phyloP scores from a whole-genome alignment of 2,888 invertebrate species.

The Pomacea canaliculata region DNA sequence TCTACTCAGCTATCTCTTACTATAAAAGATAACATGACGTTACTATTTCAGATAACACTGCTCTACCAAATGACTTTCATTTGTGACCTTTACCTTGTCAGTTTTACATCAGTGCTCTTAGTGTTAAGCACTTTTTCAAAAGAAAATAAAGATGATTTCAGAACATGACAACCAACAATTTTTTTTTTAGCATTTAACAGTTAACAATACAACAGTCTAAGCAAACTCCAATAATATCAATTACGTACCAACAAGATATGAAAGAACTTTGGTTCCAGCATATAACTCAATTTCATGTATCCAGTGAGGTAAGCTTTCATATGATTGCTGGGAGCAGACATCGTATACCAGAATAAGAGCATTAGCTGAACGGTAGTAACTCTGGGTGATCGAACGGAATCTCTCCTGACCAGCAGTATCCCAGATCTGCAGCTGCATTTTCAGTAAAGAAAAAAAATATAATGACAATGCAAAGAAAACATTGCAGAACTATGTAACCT shows the following conservation, averaged over 20 bases:
- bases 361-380: conserved; percentile 96
- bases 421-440: conserved; percentile 93
- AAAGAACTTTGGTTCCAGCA: conserved; percentile 92
- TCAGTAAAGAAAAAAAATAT: conserved; percentile 10
- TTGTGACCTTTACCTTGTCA: too few relatives aligned
- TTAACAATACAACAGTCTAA: too few relatives aligned
- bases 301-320: conserved; percentile 97
- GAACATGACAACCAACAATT: too few relatives aligned
- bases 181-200: too few relatives aligned
- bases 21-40: too few relatives aligned
- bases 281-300: conserved; percentile 97
- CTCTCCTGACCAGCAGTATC: conserved; percentile 96
- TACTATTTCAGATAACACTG: too few relatives aligned
- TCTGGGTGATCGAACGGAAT: conserved; percentile 97
- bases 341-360: conserved; percentile 97
- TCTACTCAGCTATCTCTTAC: too few relatives aligned
- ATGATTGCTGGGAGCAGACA: conserved; percentile 96
- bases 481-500: background rate
- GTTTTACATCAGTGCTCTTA: too few relatives aligned
- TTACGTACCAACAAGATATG: conserved; percentile 90
- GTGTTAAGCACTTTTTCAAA: too few relatives aligned
- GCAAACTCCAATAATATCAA: too few relatives aligned
- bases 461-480: background rate
- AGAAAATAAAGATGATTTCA: too few relatives aligned
- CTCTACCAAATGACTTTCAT: too few relatives aligned